These are phyloP conservation scores for Dipodomys spectabilis DNA, from an alignment of 2,113 vertebrate species.

Conservation along the genomic window DNA sequence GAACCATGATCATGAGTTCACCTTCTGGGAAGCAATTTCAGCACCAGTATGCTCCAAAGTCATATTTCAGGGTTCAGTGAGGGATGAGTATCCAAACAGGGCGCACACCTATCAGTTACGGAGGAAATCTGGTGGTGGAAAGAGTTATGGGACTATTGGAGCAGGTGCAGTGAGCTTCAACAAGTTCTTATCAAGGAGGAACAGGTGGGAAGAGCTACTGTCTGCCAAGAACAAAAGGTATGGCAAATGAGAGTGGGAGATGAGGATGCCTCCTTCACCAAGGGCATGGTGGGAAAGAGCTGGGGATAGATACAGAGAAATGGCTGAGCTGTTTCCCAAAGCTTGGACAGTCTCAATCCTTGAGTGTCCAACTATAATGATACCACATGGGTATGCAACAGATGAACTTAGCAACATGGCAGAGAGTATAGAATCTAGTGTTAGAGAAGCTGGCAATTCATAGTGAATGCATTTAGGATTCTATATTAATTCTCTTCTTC, in stretches of 20 bases:
- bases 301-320: neutral
- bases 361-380: neutral
- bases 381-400: neutral
- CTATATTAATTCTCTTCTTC: neutral
- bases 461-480: neutral
- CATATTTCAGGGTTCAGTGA: neutral
- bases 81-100: neutral
- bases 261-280: neutral
- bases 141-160: conserved; percentile 10
- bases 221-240: neutral
- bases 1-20: neutral
- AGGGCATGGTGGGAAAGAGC: neutral
- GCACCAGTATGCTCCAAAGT: neutral
- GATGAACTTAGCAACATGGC: neutral
- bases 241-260: neutral
- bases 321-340: neutral
- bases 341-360: neutral
- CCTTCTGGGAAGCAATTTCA: neutral
- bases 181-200: conserved; percentile 27
- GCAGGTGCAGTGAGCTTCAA: conserved; percentile 21
- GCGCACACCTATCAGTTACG: neutral
- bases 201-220: neutral
- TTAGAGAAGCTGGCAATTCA: neutral
- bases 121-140: neutral
- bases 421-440: neutral